Evolutionary conservation across 2,797 vertebrate species (phyloP).

Genomic region (Perodicticus potto): DNA sequence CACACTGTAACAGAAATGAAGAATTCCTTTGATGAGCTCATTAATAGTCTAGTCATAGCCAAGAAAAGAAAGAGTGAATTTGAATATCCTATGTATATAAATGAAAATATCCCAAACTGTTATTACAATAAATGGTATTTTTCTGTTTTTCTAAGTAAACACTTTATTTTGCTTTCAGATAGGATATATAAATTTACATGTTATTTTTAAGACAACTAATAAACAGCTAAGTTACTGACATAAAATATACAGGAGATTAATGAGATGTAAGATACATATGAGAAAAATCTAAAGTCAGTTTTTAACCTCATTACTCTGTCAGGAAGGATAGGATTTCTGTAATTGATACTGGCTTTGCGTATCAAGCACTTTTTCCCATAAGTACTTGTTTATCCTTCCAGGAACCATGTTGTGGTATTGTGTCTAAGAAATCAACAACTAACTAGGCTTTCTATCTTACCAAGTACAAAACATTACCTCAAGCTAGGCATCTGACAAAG

Average conservation of each 20-base stretch:
- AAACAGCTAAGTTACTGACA: neutral
- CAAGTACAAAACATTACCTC: conserved; percentile 11
- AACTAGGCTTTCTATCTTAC: neutral
- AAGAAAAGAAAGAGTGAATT: too few relatives aligned
- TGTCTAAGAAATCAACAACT: neutral
- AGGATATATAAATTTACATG: conserved; percentile 3
- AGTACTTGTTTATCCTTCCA: neutral
- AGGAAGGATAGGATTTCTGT: neutral
- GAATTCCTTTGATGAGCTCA: too few relatives aligned
- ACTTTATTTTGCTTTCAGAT: neutral
- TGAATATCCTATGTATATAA: too few relatives aligned
- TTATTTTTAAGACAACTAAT: conserved; percentile 40
- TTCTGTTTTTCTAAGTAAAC: conserved; percentile 32
- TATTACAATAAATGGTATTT: too few relatives aligned
- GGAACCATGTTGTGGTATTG: neutral
- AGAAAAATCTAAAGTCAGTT: neutral
- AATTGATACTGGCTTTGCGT: neutral
- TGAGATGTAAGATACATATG: neutral
- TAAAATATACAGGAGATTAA: conserved; percentile 34
- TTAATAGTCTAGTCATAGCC: too few relatives aligned
- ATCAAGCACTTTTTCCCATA: neutral
- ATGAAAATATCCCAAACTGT: too few relatives aligned
- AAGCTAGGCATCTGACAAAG: conserved; percentile 15
- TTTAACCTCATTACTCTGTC: neutral
- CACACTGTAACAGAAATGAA: too few relatives aligned